These are phyloP conservation scores for Synanceia verrucosa DNA, from an alignment of 2,797 vertebrate species.

Conservation along the genomic window DNA sequence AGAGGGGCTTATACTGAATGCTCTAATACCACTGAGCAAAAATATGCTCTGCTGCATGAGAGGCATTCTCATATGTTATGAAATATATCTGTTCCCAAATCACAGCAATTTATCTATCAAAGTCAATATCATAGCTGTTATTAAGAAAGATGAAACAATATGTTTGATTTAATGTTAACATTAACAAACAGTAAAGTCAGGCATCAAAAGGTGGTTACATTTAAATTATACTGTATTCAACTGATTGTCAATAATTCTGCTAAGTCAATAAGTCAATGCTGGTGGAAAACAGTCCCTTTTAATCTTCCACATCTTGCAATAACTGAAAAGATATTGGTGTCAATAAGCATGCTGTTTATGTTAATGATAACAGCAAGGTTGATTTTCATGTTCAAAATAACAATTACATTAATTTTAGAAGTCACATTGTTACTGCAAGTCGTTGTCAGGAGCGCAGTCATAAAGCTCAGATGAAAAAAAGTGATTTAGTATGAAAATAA, in stretches of 20 bases:
- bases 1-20: slow-evolving; percentile 7
- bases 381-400: background rate
- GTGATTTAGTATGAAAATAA: background rate
- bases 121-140: background rate
- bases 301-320: background rate
- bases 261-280: background rate
- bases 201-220: background rate
- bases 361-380: background rate
- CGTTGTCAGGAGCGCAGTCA: background rate
- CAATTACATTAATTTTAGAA: background rate
- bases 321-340: background rate
- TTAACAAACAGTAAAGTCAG: background rate
- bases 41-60: slow-evolving; percentile 55
- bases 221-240: background rate
- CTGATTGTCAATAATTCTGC: no score
- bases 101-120: background rate
- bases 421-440: background rate
- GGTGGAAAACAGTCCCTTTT: background rate
- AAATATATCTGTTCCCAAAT: background rate
- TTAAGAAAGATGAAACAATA: background rate
- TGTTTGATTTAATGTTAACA: background rate
- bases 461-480: background rate
- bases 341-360: background rate
- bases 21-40: slow-evolving; percentile 44
- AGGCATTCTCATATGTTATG: slow-evolving; percentile 18